Conservation (phyloP, 2,113 vertebrate genomes). For the Sebastes schlegelii region DNA sequence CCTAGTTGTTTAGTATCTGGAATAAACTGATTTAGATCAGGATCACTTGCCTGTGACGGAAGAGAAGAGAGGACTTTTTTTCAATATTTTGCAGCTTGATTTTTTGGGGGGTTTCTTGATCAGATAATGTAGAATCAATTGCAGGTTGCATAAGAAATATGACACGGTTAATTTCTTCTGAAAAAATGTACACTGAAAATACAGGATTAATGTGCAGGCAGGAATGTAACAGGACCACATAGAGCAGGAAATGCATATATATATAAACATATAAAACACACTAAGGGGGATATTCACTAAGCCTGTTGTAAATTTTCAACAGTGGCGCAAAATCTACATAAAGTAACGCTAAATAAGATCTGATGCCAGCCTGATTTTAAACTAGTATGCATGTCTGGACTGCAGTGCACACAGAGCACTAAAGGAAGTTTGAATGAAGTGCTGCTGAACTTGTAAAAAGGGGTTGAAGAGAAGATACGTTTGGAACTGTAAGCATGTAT, state of each 20-base stretch:
- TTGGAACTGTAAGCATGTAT: not conserved
- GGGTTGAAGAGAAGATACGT: not conserved
- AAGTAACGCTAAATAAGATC: no score
- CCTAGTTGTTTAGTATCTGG: slow-evolving; percentile 58
- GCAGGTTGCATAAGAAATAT: not conserved
- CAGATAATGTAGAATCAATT: not conserved
- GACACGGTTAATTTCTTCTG: not conserved
- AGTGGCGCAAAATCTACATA: no score
- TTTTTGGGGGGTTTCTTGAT: not conserved
- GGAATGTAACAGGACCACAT: not conserved
- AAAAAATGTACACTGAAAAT: not conserved
- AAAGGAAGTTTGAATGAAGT: no score
- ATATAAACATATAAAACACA: not conserved
- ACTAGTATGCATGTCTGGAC: no score
- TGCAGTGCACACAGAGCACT: no score
- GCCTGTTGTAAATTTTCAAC: not conserved
- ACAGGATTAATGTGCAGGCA: slow-evolving; percentile 4
- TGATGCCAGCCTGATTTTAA: no score
- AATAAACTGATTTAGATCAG: slow-evolving; percentile 49
- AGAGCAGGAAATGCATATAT: not conserved
- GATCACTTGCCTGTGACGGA: not conserved
- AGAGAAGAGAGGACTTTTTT: not conserved
- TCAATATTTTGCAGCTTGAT: not conserved
- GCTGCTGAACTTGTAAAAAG: no score
- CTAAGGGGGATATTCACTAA: not conserved